Evolutionary conservation across 1,140 invertebrate genomes (phyloP), one percentile per base, ranked within the genome.

Genomic region (Lasaia peninsularis): DNA sequence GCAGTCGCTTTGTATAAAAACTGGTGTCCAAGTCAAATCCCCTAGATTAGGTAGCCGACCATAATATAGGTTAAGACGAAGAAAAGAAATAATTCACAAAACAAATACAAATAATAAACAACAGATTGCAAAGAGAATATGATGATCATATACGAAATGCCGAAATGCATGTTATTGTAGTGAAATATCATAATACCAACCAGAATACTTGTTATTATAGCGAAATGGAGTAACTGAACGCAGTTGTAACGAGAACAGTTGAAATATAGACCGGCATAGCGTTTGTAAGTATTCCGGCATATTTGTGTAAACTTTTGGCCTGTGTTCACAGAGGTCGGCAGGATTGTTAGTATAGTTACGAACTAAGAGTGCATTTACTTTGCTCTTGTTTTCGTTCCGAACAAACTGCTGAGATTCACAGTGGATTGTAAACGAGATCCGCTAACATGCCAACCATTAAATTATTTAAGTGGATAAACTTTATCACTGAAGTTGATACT

Each of bases 351-450:
- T 48, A 48, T 48, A 48, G 40, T 48, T 48, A 48, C 35, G 20
- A 37, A 40, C 37, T 21, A 35, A n/a, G 53, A 44, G 53, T 28
- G 35, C 53, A 40, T 55, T 55, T 55, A 55, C 53, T 55, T 44
- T 44, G 53, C 53, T 55, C 53, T 55, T 48, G 53, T 55, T 52
- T 40, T 40, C 37, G 40, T 54, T 52, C 53, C 28, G 35, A 28
- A 31, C 50, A 28, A 24, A 28, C 20, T 54, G 33, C 20, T 37
- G 28, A 48, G 53, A 28, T 55, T 48, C 53, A 18, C 11, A 40
- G 53, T 44, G 35, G 53, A 55, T 55, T 55, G 37, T 55, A 44
- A 40, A 28, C 35, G 21, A 28, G 53, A 48, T 55, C 11, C 40
- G 53, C 28, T 55, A 40, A 35, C 52, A 24, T 35, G 24, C 40